phyloP scores from a whole-genome alignment of 2,797 vertebrate genomes.

The Ptychobarbus kaznakovi region DNA sequence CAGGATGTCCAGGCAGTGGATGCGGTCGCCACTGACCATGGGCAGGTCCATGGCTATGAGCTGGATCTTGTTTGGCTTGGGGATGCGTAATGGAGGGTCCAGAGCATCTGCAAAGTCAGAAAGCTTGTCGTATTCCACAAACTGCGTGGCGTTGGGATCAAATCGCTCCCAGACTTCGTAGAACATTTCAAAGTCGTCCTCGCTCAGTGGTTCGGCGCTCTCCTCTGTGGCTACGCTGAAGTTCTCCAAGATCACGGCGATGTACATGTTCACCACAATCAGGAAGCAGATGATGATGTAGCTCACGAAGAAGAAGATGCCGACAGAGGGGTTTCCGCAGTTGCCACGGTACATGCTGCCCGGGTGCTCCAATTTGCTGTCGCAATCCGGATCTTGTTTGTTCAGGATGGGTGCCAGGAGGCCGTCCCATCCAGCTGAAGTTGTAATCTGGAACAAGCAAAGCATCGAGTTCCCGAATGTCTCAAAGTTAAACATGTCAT shows the following conservation, averaged over 20 bases:
- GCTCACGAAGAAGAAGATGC: constrained; percentile 94
- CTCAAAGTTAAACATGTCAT: constrained; percentile 99
- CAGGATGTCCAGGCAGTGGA: constrained; percentile 97
- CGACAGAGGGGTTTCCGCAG: constrained; percentile 92
- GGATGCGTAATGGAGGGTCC: constrained; percentile 89
- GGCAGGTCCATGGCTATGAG: constrained; percentile 97
- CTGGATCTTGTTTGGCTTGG: constrained; percentile 90
- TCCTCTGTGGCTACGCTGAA: constrained; percentile 97
- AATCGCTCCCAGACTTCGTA: constrained; percentile 98
- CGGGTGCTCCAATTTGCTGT: constrained; percentile 86
- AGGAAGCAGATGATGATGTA: constrained; percentile 98
- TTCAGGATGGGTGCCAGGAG: constrained; percentile 92
- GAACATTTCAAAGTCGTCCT: constrained; percentile 99
- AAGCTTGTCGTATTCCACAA: constrained; percentile 89
- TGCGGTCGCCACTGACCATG: constrained; percentile 96
- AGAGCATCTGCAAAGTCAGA: constrained; percentile 92
- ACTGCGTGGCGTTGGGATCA: constrained; percentile 94
- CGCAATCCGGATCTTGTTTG: constrained; percentile 89
- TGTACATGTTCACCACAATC: constrained; percentile 98
- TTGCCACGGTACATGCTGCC: constrained; percentile 88
- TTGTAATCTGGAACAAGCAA: constrained; percentile 96
- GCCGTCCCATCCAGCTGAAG: constrained; percentile 92
- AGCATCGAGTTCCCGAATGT: constrained; percentile 98
- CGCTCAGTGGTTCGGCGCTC: constrained; percentile 91
- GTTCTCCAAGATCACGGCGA: constrained; percentile 96